Evolutionary conservation across 2,113 vertebrate genomes (phyloP).

Genomic region (Herpailurus yagouaroundi): DNA sequence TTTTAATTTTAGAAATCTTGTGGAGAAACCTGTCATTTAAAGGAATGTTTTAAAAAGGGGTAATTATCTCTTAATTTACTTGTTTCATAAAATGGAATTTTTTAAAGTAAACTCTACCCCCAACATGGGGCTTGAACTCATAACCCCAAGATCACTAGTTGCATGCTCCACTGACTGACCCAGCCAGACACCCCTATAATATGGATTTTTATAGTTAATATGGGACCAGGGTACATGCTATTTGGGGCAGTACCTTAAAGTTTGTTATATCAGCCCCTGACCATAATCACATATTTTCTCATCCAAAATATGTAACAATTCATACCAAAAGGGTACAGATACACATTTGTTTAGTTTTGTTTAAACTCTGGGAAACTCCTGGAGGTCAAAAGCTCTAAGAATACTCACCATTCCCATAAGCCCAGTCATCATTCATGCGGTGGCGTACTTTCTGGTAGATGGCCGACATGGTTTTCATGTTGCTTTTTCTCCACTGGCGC

Average conservation of each 20-base stretch:
- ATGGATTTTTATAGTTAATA: neutral
- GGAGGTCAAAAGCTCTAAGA: neutral
- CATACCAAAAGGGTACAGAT: neutral
- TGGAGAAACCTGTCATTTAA: neutral
- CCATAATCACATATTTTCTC: neutral
- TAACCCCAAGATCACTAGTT: neutral
- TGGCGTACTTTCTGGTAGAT: slow-evolving; percentile 95
- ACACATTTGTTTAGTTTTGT: neutral
- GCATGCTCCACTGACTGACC: neutral
- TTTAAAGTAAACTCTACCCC: neutral
- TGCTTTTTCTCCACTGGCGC: slow-evolving; percentile 91
- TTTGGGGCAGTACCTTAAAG: neutral
- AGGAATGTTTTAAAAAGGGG: slow-evolving; percentile 8
- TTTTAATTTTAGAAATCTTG: slow-evolving; percentile 21
- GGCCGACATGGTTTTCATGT: slow-evolving; percentile 95
- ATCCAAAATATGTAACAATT: slow-evolving; percentile 7
- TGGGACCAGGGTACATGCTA: neutral
- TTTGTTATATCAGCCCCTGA: neutral
- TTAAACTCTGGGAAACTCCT: neutral
- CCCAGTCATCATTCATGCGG: slow-evolving; percentile 94
- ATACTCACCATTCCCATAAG: slow-evolving; percentile 91
- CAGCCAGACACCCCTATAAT: neutral
- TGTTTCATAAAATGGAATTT: neutral
- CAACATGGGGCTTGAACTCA: neutral
- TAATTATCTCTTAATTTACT: neutral